These are phyloP conservation scores for Linyphia triangularis DNA, from an alignment of 2,888 invertebrate species.

Conservation along the genomic window DNA sequence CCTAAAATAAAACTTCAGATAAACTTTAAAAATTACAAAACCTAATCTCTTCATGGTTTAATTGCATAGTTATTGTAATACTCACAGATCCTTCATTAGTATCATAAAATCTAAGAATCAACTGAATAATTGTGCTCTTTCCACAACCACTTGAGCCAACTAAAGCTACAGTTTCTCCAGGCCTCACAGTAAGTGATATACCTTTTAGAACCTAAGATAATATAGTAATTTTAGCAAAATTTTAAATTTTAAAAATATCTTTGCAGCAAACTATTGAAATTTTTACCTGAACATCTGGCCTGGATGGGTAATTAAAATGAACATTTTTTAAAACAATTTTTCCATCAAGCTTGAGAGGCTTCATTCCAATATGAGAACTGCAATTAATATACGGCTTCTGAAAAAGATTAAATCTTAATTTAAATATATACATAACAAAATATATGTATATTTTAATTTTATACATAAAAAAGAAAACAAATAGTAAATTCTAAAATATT, in stretches of 20 bases:
- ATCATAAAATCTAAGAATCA: conserved; percentile 86
- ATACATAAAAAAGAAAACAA: not conserved
- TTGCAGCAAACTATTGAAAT: not conserved
- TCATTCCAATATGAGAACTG: conserved; percentile 49
- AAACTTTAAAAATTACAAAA: not conserved
- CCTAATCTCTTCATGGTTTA: not conserved
- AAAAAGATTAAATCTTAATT: not conserved
- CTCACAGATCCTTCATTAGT: conserved; percentile 81
- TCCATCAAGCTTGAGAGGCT: conserved; percentile 83
- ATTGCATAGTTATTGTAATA: not conserved
- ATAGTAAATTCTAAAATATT: too few species aligned
- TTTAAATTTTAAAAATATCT: not conserved
- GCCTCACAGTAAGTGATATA: conserved; percentile 54
- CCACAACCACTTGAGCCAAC: conserved; percentile 80
- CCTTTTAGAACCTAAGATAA: conserved; percentile 57
- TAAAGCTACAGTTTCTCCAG: conserved; percentile 77
- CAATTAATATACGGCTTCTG: conserved; percentile 68
- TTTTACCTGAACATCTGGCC: conserved; percentile 81
- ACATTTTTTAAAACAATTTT: conserved; percentile 88
- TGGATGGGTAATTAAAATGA: conserved; percentile 86
- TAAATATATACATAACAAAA: not conserved
- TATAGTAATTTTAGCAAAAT: not conserved
- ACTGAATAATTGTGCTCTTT: conserved; percentile 79
- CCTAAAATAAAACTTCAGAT: conserved; percentile 9
- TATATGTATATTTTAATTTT: not conserved